These are phyloP conservation scores for Eurytoma californica DNA, from an alignment of 2,888 invertebrate genomes.

Conservation along the genomic window DNA sequence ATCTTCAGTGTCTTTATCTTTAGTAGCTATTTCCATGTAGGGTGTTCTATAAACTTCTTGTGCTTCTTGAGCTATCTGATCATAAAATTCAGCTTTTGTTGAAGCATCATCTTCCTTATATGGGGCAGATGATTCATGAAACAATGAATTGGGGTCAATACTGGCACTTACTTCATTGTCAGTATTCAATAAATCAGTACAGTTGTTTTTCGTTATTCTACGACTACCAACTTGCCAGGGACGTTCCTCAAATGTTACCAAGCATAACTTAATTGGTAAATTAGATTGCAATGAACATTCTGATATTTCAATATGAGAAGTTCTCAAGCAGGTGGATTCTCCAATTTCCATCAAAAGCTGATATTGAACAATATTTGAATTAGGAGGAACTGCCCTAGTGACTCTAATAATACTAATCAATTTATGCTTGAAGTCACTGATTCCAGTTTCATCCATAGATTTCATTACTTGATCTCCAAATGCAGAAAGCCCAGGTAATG, in stretches of 20 bases:
- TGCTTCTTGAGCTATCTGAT: slow-evolving; percentile 65
- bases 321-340: slow-evolving; percentile 68
- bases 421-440: slow-evolving; percentile 68
- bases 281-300: slow-evolving; percentile 66
- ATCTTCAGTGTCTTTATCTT: slow-evolving; percentile 14
- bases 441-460: slow-evolving; percentile 66
- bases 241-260: slow-evolving; percentile 68
- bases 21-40: slow-evolving; percentile 49
- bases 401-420: slow-evolving; percentile 66
- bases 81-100: slow-evolving; percentile 60
- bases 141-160: slow-evolving; percentile 49
- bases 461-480: slow-evolving; percentile 66
- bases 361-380: slow-evolving; percentile 67
- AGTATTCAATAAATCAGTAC: slow-evolving; percentile 63
- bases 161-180: slow-evolving; percentile 62
- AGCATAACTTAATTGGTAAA: slow-evolving; percentile 64
- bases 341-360: slow-evolving; percentile 68
- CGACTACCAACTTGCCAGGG: slow-evolving; percentile 66
- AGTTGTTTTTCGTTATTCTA: slow-evolving; percentile 68
- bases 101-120: slow-evolving; percentile 56
- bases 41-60: slow-evolving; percentile 52
- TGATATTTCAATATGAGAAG: slow-evolving; percentile 61
- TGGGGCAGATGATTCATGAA: slow-evolving; percentile 44
- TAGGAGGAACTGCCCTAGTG: slow-evolving; percentile 67
- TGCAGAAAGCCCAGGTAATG: slow-evolving; percentile 66